Evolutionary conservation across 37 sponge, comb jelly and placozoan species (phyloP), one percentile per base, ranked within the genome.

Genomic region (Spongia lamella): DNA sequence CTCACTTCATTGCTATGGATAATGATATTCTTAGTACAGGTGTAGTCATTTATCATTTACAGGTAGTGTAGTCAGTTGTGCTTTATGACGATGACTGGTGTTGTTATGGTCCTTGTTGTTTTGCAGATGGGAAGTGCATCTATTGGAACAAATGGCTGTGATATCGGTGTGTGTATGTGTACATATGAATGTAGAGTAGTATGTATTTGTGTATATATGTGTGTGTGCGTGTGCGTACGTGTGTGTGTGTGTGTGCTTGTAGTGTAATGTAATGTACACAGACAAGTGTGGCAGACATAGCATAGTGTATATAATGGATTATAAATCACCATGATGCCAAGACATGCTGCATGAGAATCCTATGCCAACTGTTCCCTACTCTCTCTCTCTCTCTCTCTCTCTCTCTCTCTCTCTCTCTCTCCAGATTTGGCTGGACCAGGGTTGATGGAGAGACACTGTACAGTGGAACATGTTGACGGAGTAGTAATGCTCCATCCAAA

Each of bases 1-100:
- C 95, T 70, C 95, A 94, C 63, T 69, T 94, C 33, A 75, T 94
- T 3, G 87, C 81, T 17, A 66, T 94, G 34, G 87, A 86, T 34
- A 73, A 84, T 31, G 93, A 92, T 54, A 60, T 83, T 32, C 76
- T 87, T 21, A 80, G 88, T 73, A 84, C 93, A 55, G 93, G 93
- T 1, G 84, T 92, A 20, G 88, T 87, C 38, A 74, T 92, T 31
- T 87, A 87, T 66, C 82, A 92, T 71, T 71, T 92, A 53, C 72
- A 75, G 75, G 93, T 90, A 17, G 51, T 21, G 7, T 19, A 36
- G 33, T 24, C 20, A 32, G 3, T 35, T 3, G 2, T 75, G 55
- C n/a, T n/a, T n/a, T n/a, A n/a, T n/a, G n/a, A n/a, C n/a, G n/a
- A n/a, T n/a, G n/a, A n/a, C n/a, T n/a, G n/a, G n/a, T n/a, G n/a